Evolutionary conservation across 2,797 vertebrate species (phyloP).

Genomic region (Myotis pilosus): DNA sequence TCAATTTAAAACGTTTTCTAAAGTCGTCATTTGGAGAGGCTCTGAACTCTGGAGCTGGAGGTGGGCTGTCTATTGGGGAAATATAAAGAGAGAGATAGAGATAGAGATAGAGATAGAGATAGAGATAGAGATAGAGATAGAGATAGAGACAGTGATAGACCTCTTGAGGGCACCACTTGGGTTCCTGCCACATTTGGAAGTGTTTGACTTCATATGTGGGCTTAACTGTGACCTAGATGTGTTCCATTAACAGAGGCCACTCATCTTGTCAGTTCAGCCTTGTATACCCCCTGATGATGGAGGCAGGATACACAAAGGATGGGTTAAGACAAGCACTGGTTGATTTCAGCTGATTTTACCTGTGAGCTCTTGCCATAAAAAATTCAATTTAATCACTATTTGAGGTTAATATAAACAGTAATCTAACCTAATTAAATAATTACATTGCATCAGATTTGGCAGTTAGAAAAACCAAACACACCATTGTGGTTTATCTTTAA

Average conservation of each 20-base stretch:
- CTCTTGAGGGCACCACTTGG: background rate
- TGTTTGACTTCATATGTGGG: background rate
- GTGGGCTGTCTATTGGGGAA: background rate
- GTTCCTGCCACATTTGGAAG: background rate
- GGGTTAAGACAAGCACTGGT: background rate
- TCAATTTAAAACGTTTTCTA: background rate
- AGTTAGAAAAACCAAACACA: constrained; percentile 45
- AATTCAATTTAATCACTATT: constrained; percentile 50
- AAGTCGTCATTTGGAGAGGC: background rate
- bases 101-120: too few species aligned
- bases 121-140: background rate
- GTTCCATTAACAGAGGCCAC: background rate
- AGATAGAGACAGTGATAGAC: background rate
- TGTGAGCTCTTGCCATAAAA: background rate
- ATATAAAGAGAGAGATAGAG: background rate
- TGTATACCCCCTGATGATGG: background rate
- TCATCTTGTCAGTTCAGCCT: constrained; percentile 16
- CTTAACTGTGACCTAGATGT: background rate
- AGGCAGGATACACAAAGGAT: background rate
- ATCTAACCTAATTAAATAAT: constrained; percentile 57
- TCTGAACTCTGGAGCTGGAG: background rate
- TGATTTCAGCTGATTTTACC: constrained; percentile 29
- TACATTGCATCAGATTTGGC: constrained; percentile 33
- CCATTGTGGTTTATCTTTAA: background rate
- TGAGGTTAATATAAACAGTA: constrained; percentile 54